phyloP scores from a whole-genome alignment of 2,113 vertebrate species.

The Motacilla alba region DNA sequence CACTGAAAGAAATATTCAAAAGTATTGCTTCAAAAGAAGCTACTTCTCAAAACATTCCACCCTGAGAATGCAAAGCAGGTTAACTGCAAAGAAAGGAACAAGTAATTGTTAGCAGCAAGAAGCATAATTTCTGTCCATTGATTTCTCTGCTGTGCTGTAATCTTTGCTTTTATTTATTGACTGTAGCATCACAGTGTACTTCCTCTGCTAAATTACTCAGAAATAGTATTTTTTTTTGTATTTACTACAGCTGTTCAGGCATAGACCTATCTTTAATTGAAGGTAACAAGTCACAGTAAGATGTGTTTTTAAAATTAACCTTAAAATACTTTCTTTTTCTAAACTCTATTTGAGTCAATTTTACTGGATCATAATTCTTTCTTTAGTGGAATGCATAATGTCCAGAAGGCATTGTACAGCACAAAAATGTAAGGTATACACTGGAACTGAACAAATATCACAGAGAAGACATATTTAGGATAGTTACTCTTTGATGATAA shows the following conservation, averaged over 20 bases:
- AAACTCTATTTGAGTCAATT: not conserved
- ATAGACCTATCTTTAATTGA: not conserved
- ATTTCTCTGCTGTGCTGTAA: not conserved
- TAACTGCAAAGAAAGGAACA: not conserved
- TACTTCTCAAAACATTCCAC: not conserved
- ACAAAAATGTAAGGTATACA: not conserved
- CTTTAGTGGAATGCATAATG: not conserved
- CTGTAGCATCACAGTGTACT: not conserved
- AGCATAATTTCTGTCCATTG: not conserved
- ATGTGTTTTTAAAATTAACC: not conserved
- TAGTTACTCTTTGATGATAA: not conserved
- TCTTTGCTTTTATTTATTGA: constrained; percentile 11
- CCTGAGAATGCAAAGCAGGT: not conserved
- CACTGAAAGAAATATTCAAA: not conserved
- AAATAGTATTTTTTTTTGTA: not conserved
- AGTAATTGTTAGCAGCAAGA: not conserved
- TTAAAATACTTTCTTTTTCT: not conserved
- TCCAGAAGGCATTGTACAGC: not conserved
- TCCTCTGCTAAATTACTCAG: not conserved
- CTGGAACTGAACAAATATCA: not conserved
- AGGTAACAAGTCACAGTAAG: not conserved
- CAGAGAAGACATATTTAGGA: not conserved
- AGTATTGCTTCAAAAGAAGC: not conserved
- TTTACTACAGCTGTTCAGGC: not conserved
- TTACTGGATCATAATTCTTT: not conserved